phyloP scores from a whole-genome alignment of 2,888 invertebrate species.

The Zonitis immaculata region DNA sequence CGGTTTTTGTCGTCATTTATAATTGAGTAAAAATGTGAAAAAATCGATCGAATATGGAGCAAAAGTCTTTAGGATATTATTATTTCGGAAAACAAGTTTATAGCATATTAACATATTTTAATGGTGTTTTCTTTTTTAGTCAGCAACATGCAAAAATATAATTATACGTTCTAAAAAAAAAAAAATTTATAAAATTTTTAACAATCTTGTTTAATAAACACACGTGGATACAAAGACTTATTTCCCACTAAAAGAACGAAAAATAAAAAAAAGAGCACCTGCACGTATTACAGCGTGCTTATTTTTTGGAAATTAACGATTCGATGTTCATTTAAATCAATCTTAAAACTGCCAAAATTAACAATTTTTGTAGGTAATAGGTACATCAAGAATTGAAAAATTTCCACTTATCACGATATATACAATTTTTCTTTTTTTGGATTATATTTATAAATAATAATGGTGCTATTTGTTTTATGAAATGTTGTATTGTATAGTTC shows the following conservation, averaged over 20 bases:
- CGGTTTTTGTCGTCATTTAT: neutral
- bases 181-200: neutral
- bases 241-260: neutral
- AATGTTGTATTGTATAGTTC: no score
- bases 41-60: conserved; percentile 5
- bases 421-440: no score
- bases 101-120: conserved; percentile 3
- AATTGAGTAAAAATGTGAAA: conserved; percentile 1
- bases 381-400: no score
- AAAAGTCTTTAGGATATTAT: conserved; percentile 4
- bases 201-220: neutral
- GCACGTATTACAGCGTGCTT: neutral
- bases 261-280: no score
- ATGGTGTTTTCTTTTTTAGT: conserved; percentile 2
- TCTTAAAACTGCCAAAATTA: neutral
- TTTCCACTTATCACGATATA: neutral
- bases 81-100: conserved; percentile 6
- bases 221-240: neutral
- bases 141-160: conserved; percentile 5
- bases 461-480: no score
- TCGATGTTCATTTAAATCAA: neutral
- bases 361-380: no score
- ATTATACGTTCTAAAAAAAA: neutral
- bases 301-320: neutral
- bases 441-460: no score